Evolutionary conservation across 2,888 invertebrate species (phyloP).

Genomic region (Folsomia candida): DNA sequence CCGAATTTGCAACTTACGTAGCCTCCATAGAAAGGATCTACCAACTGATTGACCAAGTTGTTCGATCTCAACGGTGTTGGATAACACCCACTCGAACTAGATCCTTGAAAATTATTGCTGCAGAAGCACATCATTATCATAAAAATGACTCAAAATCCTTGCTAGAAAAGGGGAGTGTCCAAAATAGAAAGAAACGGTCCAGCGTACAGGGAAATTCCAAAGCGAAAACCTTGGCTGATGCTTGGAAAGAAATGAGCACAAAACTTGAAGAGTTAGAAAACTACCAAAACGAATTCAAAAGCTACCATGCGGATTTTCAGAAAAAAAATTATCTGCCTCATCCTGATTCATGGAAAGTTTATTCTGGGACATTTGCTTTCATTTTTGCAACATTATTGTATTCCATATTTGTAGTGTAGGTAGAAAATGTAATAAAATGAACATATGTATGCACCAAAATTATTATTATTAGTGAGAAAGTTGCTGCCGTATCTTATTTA

Average conservation of each 20-base stretch:
- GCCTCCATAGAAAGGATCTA: not conserved
- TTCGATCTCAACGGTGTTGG: not conserved
- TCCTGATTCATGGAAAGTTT: slow-evolving; percentile 19
- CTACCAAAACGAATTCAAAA: slow-evolving; percentile 16
- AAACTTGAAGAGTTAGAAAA: slow-evolving; percentile 18
- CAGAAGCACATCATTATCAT: not conserved
- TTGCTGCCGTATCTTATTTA: too few relatives aligned
- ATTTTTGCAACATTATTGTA: slow-evolving; percentile 21
- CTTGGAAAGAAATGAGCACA: slow-evolving; percentile 16
- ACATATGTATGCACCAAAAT: too few relatives aligned
- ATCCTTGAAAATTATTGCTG: slow-evolving; percentile 3
- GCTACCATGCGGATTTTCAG: slow-evolving; percentile 31
- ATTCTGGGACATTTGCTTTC: slow-evolving; percentile 12
- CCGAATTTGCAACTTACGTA: not conserved
- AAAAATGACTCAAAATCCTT: not conserved
- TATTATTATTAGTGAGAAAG: too few relatives aligned
- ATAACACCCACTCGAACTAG: not conserved
- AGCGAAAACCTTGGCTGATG: not conserved
- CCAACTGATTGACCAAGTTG: not conserved
- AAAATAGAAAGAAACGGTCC: not conserved
- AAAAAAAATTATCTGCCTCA: slow-evolving; percentile 30
- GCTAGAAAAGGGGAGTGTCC: not conserved
- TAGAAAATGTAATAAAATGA: too few relatives aligned
- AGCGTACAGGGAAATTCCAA: not conserved
- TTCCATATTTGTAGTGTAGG: not conserved